A percentile compares a stretch with the other conserved stretches of the same genome.
phyloP scores from a whole-genome alignment of 2,797 vertebrate genomes.

The Garrulus glandarius region DNA sequence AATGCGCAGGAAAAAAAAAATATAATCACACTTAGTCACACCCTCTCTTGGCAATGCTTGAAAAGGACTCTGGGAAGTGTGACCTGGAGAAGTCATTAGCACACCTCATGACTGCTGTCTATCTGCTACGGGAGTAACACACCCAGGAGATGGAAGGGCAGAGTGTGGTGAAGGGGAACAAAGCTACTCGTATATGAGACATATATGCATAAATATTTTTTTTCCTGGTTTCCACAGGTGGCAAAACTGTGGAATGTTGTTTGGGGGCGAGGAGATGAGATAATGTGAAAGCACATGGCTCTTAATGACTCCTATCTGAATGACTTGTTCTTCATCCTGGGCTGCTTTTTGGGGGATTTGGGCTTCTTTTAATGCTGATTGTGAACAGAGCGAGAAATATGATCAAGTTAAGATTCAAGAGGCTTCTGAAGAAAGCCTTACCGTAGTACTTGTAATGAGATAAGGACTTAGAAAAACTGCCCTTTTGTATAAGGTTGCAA shows the following conservation, averaged over 20 bases:
- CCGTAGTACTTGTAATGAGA: not conserved
- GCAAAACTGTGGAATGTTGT: not conserved
- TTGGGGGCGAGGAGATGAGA: not conserved
- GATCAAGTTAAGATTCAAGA: not conserved
- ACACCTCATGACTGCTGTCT: not conserved
- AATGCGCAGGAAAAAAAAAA: not conserved
- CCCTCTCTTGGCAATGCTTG: conserved; percentile 43
- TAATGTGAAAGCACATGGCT: not conserved
- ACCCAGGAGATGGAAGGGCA: not conserved
- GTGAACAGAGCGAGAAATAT: not conserved
- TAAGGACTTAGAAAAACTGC: conserved; percentile 43
- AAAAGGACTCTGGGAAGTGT: conserved; percentile 34
- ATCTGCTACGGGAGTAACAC: not conserved
- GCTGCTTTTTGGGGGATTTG: conserved; percentile 22
- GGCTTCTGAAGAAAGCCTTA: conserved; percentile 4
- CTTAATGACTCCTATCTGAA: not conserved
- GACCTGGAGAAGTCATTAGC: not conserved
- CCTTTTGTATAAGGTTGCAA: conserved; percentile 60
- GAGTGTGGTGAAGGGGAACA: not conserved
- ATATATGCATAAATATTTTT: not conserved
- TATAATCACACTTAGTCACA: not conserved
- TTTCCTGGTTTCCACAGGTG: not conserved
- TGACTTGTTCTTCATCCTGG: not conserved
- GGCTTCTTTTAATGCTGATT: not conserved
- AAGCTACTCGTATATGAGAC: not conserved